phyloP scores from a whole-genome alignment of 2,113 vertebrate genomes.

The Leuciscus idus region DNA sequence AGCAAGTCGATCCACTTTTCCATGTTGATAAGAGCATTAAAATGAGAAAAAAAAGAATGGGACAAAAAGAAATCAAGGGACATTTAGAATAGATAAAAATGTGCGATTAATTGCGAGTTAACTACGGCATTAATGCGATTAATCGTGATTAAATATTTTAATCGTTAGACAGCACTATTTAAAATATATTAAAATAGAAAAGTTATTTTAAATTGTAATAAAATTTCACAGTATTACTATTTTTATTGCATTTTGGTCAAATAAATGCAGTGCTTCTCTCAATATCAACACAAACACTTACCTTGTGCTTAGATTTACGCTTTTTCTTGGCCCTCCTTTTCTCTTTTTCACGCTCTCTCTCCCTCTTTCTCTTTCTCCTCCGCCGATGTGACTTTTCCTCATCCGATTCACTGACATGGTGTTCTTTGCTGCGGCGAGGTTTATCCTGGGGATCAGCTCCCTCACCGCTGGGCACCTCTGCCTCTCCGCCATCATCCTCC shows the following conservation, averaged over 20 bases:
- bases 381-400: constrained; percentile 87
- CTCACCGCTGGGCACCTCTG: constrained; percentile 66
- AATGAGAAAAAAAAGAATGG: no score
- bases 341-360: constrained; percentile 86
- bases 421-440: constrained; percentile 74
- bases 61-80: no score
- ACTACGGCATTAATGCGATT: no score
- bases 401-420: constrained; percentile 82
- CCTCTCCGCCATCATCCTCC: constrained; percentile 91
- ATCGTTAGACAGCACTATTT: neutral
- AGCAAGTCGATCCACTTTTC: no score
- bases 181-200: neutral
- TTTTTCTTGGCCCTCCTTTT: constrained; percentile 86
- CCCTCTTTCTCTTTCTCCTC: constrained; percentile 88
- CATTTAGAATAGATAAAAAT: no score
- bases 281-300: constrained; percentile 59
- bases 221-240: neutral
- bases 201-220: no score
- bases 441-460: constrained; percentile 75
- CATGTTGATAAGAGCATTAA: no score
- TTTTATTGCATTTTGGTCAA: neutral
- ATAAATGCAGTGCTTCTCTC: neutral
- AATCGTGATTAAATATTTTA: no score
- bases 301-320: constrained; percentile 95
- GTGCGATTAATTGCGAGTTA: no score